Evolutionary conservation across 1,140 invertebrate genomes (phyloP).

Genomic region (Nephila pilipes): DNA sequence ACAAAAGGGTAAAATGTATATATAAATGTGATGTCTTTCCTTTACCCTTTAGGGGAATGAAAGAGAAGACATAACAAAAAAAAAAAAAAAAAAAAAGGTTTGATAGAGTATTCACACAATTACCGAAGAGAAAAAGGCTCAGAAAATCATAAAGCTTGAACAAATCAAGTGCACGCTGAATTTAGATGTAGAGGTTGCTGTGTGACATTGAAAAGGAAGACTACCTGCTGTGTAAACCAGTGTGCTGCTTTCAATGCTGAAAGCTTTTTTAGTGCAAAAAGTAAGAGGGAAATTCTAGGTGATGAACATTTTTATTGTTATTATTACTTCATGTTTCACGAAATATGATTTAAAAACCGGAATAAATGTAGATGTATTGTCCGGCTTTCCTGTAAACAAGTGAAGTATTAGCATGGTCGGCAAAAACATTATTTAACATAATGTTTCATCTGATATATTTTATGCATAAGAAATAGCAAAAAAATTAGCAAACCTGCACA

Average conservation of each 20-base stretch:
- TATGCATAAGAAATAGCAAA: too few species aligned
- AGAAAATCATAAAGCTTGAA: slow-evolving; percentile 56
- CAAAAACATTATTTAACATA: too few species aligned
- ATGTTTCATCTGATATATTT: too few species aligned
- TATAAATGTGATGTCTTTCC: not conserved
- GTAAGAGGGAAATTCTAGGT: not conserved
- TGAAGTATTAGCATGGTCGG: too few species aligned
- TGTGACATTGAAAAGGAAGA: slow-evolving; percentile 28
- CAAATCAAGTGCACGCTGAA: slow-evolving; percentile 51
- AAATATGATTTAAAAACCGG: not conserved
- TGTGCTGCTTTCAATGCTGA: not conserved
- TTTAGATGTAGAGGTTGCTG: not conserved
- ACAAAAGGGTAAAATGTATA: slow-evolving; percentile 12
- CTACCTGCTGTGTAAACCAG: slow-evolving; percentile 20
- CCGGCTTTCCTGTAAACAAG: too few species aligned
- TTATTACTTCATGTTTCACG: not conserved
- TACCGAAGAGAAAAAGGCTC: slow-evolving; percentile 38
- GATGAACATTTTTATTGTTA: not conserved
- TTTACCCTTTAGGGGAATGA: not conserved
- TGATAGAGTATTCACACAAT: slow-evolving; percentile 43
- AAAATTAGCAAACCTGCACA: too few species aligned
- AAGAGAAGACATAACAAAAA: slow-evolving; percentile 17
- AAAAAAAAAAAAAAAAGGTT: slow-evolving; percentile 17
- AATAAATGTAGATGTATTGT: not conserved
- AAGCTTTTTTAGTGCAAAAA: not conserved